Percentiles rank a stretch among this genome's conserved stretches.
Evolutionary conservation across 2,888 invertebrate species (phyloP).

Genomic region (Phyllotreta cruciferae): DNA sequence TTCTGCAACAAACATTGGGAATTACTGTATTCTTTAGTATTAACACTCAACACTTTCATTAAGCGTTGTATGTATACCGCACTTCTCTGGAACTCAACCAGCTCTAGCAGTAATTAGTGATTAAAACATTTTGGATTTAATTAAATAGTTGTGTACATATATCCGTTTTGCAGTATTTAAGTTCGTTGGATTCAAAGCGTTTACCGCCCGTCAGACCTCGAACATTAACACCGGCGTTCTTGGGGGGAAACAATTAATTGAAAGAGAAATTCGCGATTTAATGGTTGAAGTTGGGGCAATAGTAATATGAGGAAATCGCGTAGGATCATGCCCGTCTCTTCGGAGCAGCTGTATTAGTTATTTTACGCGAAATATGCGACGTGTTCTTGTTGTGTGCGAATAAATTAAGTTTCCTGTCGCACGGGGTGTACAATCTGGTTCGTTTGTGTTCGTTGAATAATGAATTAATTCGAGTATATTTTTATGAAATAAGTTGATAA

Average conservation of each 20-base stretch:
- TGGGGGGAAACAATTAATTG: conserved; percentile 8
- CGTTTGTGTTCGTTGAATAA: no score
- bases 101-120: conserved; percentile 7
- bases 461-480: no score
- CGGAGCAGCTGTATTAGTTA: not conserved
- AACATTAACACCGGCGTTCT: not conserved
- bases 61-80: not conserved
- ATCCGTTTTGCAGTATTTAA: conserved; percentile 5
- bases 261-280: conserved; percentile 2
- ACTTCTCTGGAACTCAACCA: not conserved
- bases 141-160: conserved; percentile 16
- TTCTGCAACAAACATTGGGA: no score
- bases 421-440: no score
- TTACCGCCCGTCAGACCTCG: conserved; percentile 3
- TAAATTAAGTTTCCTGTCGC: no score
- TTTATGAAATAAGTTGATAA: no score
- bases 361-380: not conserved
- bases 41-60: not conserved
- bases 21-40: not conserved
- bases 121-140: conserved; percentile 14
- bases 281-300: not conserved
- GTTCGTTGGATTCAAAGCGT: not conserved
- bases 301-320: not conserved
- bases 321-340: not conserved
- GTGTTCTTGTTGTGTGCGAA: no score